Conservation (phyloP, 2,888 invertebrate species). For the Pristionchus arcanus region DNA sequence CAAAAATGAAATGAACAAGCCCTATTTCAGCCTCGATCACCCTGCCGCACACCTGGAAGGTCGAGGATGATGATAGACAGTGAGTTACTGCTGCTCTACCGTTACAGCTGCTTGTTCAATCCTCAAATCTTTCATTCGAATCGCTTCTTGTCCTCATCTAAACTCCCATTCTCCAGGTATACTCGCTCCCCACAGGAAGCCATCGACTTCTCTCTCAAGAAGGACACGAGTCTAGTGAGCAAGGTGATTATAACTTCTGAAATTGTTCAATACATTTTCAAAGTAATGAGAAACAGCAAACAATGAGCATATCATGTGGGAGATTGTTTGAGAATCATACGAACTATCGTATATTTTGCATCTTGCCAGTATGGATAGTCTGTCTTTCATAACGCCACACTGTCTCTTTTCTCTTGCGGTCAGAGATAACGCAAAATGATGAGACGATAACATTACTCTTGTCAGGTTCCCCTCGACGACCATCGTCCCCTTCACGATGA, state of each 20-base stretch:
- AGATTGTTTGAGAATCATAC: no score
- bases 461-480: conserved; percentile 44
- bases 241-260: conserved; percentile 11
- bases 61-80: conserved; percentile 48
- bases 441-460: no score
- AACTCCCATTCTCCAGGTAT: neutral
- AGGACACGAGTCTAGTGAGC: conserved; percentile 74
- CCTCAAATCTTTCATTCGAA: neutral
- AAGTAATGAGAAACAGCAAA: no score
- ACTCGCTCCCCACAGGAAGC: conserved; percentile 61
- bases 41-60: conserved; percentile 45
- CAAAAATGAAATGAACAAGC: no score
- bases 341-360: no score
- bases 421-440: no score
- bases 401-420: no score
- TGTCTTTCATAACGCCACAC: no score
- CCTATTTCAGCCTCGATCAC: conserved; percentile 48
- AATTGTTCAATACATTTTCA: no score
- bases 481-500: conserved; percentile 49
- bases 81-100: neutral
- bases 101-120: no score
- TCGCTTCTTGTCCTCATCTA: neutral
- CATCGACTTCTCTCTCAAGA: conserved; percentile 72
- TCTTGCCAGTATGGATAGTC: no score
- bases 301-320: no score